Conservation (phyloP, 2,888 invertebrate species). For the Meghimatium bilineatum region DNA sequence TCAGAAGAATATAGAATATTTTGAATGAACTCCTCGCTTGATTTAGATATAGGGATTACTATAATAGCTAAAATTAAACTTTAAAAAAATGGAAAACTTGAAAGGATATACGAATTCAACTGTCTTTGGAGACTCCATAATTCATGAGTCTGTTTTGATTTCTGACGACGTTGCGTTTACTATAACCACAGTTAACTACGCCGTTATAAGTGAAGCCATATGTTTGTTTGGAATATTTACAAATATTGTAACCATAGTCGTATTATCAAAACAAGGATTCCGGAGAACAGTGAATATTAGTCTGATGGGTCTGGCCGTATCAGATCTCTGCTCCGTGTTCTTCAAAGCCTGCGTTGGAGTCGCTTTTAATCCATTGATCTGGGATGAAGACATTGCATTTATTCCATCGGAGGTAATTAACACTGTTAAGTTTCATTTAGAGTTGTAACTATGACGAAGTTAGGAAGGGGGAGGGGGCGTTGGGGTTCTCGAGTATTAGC, state of each 20-base stretch:
- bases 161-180: conserved; percentile 5
- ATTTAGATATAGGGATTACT: no score
- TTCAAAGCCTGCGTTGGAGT: conserved; percentile 5
- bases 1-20: no score
- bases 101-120: background rate
- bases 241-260: conserved; percentile 5
- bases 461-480: background rate
- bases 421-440: background rate
- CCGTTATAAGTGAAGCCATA: conserved; percentile 2
- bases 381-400: background rate
- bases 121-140: background rate
- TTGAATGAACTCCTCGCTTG: no score
- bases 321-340: conserved; percentile 17
- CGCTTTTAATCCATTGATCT: conserved; percentile 6
- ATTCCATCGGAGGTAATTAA: conserved; percentile 7
- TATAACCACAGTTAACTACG: background rate
- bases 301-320: conserved; percentile 10
- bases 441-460: background rate
- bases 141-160: background rate
- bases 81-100: background rate
- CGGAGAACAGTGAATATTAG: conserved; percentile 16
- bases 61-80: no score
- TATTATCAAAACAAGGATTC: conserved; percentile 21
- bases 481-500: no score
- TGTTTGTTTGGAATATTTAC: conserved; percentile 31